Percentiles rank a stretch among this genome's conserved stretches.
Evolutionary conservation across 23 tunicate species (phyloP).

Genomic region (Halocynthia roretzi): DNA sequence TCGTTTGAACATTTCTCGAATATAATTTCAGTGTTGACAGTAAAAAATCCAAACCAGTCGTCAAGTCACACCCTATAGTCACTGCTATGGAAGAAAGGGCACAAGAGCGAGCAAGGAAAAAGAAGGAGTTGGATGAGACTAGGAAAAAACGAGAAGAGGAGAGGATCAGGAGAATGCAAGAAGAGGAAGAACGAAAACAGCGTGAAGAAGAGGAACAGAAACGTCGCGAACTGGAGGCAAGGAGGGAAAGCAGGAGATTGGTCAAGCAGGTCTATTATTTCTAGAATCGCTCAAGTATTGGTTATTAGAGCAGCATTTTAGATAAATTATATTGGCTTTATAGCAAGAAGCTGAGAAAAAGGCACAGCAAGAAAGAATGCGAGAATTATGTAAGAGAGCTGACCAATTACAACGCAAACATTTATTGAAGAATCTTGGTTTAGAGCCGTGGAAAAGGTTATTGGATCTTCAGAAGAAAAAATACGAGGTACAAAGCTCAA

Average conservation of each 20-base stretch:
- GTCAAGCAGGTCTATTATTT: constrained; percentile 8
- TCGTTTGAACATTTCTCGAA: no score
- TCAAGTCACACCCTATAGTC: constrained; percentile 26
- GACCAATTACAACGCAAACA: constrained; percentile 31
- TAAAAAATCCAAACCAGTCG: neutral
- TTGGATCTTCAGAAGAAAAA: neutral
- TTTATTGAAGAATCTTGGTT: constrained; percentile 31
- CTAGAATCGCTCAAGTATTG: neutral
- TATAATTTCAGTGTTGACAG: no score
- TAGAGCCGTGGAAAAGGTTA: constrained; percentile 31
- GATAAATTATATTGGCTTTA: neutral
- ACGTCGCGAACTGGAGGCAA: constrained; percentile 20
- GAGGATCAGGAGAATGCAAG: constrained; percentile 28
- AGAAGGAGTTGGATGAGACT: constrained; percentile 39
- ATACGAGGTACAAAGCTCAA: neutral
- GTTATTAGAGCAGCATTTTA: no score
- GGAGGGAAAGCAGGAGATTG: constrained; percentile 17
- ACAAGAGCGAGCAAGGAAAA: constrained; percentile 32
- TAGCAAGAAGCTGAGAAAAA: constrained; percentile 40
- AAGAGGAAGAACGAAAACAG: constrained; percentile 30
- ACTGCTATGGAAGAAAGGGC: constrained; percentile 63
- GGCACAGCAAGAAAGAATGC: constrained; percentile 40
- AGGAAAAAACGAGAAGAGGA: constrained; percentile 43
- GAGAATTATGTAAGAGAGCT: constrained; percentile 24
- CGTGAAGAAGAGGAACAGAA: constrained; percentile 51